Conservation (phyloP, 53 echinoderm and acorn worm species). For the Mesocentrotus franciscanus region DNA sequence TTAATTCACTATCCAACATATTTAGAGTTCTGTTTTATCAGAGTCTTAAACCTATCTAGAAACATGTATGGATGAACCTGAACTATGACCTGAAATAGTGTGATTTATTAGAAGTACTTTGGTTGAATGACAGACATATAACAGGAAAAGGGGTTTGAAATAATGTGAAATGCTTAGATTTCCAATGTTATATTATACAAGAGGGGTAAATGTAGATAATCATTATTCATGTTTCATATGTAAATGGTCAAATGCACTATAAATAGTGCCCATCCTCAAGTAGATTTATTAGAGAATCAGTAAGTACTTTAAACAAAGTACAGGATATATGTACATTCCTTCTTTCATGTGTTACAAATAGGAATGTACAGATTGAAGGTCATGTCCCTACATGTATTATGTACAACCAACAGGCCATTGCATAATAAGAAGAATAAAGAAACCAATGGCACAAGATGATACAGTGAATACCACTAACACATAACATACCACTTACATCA, state of each 20-base stretch:
- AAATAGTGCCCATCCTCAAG: background rate
- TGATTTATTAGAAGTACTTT: background rate
- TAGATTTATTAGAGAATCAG: background rate
- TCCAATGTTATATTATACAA: background rate
- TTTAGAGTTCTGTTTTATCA: background rate
- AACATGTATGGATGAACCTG: background rate
- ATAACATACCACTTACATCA: constrained; percentile 26
- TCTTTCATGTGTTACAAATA: background rate
- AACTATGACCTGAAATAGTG: background rate
- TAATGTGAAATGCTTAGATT: background rate
- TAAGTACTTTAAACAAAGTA: background rate
- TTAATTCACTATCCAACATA: background rate
- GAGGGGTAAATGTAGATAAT: background rate
- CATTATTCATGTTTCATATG: background rate
- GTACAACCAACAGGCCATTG: constrained; percentile 52
- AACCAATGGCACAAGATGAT: constrained; percentile 48
- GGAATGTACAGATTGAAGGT: background rate
- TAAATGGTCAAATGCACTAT: background rate
- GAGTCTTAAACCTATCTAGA: background rate
- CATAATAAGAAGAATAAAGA: constrained; percentile 24
- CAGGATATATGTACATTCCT: background rate
- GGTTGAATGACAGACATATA: background rate
- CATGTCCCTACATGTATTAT: background rate
- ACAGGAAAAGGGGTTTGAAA: background rate
- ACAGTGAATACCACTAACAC: constrained; percentile 18